phyloP scores from a whole-genome alignment of 2,888 invertebrate genomes.

The Nephrotoma appendiculata region DNA sequence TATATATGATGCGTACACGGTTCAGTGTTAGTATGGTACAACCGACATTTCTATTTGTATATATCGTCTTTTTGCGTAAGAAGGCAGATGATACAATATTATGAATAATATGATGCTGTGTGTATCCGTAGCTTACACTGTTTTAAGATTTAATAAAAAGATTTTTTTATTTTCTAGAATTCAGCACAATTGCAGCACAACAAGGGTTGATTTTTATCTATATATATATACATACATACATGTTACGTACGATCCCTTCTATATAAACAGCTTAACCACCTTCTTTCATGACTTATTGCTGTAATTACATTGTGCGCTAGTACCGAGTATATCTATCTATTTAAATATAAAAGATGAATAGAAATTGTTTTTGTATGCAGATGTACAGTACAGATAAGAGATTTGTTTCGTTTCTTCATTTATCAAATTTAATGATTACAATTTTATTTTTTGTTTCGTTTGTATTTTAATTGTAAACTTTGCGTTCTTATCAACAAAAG shows the following conservation, averaged over 20 bases:
- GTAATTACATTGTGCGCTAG: neutral
- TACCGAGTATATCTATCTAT: neutral
- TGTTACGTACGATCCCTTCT: neutral
- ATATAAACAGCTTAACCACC: neutral
- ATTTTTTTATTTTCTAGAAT: neutral
- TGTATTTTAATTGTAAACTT: neutral
- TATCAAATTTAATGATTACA: slow-evolving; percentile 1
- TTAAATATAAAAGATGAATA: neutral
- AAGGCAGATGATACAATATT: slow-evolving; percentile 3
- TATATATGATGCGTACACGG: neutral
- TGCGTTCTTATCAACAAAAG: neutral
- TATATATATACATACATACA: neutral
- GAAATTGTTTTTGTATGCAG: neutral
- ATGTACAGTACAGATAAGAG: neutral
- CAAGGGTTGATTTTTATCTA: neutral
- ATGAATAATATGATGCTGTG: neutral
- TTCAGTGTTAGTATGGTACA: neutral
- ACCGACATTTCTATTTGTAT: neutral
- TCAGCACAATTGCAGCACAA: neutral
- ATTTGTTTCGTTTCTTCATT: neutral
- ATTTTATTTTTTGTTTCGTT: neutral
- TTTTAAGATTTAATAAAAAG: neutral
- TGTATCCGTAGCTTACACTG: neutral
- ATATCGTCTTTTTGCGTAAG: neutral
- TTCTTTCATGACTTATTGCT: neutral